These are phyloP conservation scores for Cordilura impudica DNA, from an alignment of 2,888 invertebrate genomes.

Conservation along the genomic window DNA sequence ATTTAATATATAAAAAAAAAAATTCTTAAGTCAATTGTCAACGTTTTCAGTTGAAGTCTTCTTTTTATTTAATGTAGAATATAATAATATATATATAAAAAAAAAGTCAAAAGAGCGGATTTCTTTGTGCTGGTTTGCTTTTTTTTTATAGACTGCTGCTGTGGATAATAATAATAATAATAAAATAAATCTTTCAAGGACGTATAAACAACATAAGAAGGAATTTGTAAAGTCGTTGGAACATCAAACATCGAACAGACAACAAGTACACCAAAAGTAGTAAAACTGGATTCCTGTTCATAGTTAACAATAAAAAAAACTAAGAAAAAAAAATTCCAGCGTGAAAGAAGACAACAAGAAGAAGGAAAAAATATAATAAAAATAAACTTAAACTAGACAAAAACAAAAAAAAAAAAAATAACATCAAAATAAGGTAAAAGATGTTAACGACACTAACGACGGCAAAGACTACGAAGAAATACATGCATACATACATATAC, in stretches of 20 bases:
- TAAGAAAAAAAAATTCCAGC: neutral
- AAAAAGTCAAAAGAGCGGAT: conserved; percentile 22
- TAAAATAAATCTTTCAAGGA: conserved; percentile 62
- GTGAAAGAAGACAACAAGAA: conserved; percentile 8
- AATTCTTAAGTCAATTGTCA: neutral
- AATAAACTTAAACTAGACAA: conserved; percentile 29
- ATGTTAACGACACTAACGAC: neutral
- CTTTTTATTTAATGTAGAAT: neutral
- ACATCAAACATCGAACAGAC: conserved; percentile 45
- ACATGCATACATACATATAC: neutral
- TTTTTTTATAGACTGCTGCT: conserved; percentile 28
- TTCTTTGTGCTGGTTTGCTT: conserved; percentile 8
- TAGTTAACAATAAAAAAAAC: conserved; percentile 20
- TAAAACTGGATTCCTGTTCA: conserved; percentile 38
- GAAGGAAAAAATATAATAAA: conserved; percentile 1
- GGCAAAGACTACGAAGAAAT: neutral
- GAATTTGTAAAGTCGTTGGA: conserved; percentile 32
- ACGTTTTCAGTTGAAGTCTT: neutral
- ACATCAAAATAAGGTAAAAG: neutral
- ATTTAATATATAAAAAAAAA: neutral
- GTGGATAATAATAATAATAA: too few relatives aligned
- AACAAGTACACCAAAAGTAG: conserved; percentile 4
- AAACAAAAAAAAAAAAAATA: neutral
- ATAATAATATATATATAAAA: too few relatives aligned
- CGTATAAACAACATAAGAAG: conserved; percentile 35